Base-by-base conservation (phyloP, 2,797 vertebrate genomes). In the Tragelaphus oryx region DNA sequence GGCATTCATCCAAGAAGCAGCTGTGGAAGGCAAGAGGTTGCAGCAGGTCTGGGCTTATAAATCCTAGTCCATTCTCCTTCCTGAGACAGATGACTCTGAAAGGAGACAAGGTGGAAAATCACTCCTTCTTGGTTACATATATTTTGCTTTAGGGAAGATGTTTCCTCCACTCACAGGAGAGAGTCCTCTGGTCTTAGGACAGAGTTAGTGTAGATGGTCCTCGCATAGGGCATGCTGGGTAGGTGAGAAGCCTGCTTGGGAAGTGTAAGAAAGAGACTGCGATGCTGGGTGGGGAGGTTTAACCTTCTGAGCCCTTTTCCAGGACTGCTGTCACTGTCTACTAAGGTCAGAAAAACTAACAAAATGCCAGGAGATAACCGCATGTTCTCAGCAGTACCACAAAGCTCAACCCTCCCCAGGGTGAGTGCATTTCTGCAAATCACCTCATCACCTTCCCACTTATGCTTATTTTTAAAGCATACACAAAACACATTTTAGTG, bases 391-490 rank as follows among this genome's bases (percentile, higher is more conserved):
- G 33, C 80, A 89, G 44, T 50, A 26, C n/a, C 84, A 71, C 78
- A 75, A 81, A 85, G 50, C 30, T 37, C 75, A 22, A 33, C 55
- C 79, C 52, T 57, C 83, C 54, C 71, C 11, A 46, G 57, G 59
- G 28, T 57, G 20, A 89, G 52, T 52, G 6, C 2, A 20, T 71
- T 46, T 68, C 50, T 74, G 37, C 57, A 50, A 81, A 71, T 91
- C 93, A 68, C 79, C 75, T 59, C 68, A 44, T 41, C 85, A 78
- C 41, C 48, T 84, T 78, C 12, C 80, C 59, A 65, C 37, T 81
- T 71, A 86, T 60, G 80, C 59, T 83, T 92, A 65, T 74, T 88
- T 95, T 88, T 54, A 96, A 90, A 78, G 54, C 46, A 48, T 24
- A 48, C 84, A 85, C 75, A 89, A 78, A 81, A 89, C 55, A 89